Evolutionary conservation across 2,113 vertebrate species (phyloP), one percentile per base, ranked within the genome.

Genomic region (Melanotaenia duboulayi): DNA sequence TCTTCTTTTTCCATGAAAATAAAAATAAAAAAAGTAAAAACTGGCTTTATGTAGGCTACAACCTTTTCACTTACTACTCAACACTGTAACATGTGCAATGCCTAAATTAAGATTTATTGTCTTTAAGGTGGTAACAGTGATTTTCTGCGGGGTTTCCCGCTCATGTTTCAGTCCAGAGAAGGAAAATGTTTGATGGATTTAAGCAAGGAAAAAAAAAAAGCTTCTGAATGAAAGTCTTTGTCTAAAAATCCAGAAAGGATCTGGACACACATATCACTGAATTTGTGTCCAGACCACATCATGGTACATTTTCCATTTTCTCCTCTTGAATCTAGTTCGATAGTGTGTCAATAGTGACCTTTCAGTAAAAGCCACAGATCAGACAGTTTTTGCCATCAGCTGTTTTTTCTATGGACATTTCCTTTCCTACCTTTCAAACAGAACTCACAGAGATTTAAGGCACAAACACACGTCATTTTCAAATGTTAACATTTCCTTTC

Each of bases 81-180:
- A 3, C 40, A 16, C 60, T 70, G 59, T 72, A 61, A 81, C 61
- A 55, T 77, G 54, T 57, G 64, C 32, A 8, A 28, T 6, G 6
- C 57, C 1, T 54, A 76, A 80, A 85, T 78, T 56, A 82, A 59
- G 73, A 78, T 82, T 82, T 74, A 80, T 82, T 63, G 32, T 69
- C 71, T 86, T 76, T 60, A 39, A 89, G 78, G 71, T 63, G 57
- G 58, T 62, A 87, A 65, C 60, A 25, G 54, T 63, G 67, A 66
- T 69, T 83, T 75, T 57, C 35, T 16, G 52, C 2, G 84, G 87
- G 79, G 51, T 69, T 90, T 82, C 83, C 85, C 83, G 76, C 65
- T 42, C 12, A 61, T 65, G 28, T n/a, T 25, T 74, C 64, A 76
- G 44, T 35, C 23, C 14, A 22, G 4, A 0, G 23, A 32, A 56